Evolutionary conservation across 2,113 vertebrate species (phyloP).

Genomic region (Notechis scutatus): DNA sequence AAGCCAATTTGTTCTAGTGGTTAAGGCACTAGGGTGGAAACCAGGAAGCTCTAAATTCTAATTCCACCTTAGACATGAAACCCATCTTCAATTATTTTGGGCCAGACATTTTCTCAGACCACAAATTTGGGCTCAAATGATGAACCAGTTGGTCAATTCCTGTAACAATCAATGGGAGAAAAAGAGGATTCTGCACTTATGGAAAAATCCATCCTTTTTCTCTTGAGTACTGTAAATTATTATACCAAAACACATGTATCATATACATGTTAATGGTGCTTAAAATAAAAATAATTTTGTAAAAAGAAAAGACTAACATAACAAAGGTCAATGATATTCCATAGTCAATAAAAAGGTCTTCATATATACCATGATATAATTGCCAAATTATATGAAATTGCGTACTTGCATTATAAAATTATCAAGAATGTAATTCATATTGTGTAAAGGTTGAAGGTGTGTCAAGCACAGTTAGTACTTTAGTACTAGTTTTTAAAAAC

Average conservation of each 20-base stretch:
- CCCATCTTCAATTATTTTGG: not conserved
- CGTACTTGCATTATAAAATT: not conserved
- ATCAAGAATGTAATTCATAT: not conserved
- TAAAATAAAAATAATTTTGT: not conserved
- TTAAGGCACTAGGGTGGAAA: not conserved
- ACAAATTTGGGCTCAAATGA: not conserved
- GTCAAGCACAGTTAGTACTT: not conserved
- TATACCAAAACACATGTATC: not conserved
- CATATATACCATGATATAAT: not conserved
- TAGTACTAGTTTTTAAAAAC: not conserved
- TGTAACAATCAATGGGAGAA: not conserved
- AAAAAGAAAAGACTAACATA: not conserved
- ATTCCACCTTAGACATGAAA: not conserved
- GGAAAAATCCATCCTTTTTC: not conserved
- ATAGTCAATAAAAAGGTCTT: not conserved
- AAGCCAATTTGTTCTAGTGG: not conserved
- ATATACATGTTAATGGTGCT: not conserved
- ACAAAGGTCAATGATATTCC: not conserved
- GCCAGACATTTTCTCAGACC: not conserved
- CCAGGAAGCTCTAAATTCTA: not conserved
- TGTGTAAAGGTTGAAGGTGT: not conserved
- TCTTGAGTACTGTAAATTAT: not conserved
- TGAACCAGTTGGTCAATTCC: not conserved
- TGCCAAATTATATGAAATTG: not conserved
- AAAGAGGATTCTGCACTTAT: not conserved